Base-by-base conservation (phyloP, 2,888 invertebrate species). In the Morpho achilles region DNA sequence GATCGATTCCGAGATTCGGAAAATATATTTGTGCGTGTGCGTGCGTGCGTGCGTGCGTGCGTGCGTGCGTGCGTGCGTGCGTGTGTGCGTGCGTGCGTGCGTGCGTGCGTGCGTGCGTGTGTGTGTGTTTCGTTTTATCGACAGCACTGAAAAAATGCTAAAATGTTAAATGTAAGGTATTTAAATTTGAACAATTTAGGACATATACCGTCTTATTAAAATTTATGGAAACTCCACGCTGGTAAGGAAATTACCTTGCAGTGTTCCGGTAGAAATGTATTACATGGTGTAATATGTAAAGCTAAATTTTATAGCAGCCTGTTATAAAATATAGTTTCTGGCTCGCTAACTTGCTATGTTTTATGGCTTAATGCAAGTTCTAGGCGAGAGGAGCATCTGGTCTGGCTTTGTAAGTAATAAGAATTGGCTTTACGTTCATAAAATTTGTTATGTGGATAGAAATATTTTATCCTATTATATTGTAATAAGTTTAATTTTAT, bases 241-340 rank as follows among this genome's bases (percentile, higher is more conserved):
- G 40, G 53, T 46, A 22, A 53, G 53, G 53, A 53, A 53, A 53
- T 53, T 53, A 53, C 53, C 53, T 53, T 46, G 22, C 53, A 53
- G 50, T 57, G 57, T 57, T 57, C 47, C 42, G 43, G 16, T 47
- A 42, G 43, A 52, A 57, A 57, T 52, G 52, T 52, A 53, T 52
- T 51, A 51, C 41, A 43, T 8, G 52, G 47, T 42, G 32, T 43
- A 47, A 46, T 57, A 52, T 57, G 57, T 47, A 56, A 51, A 16
- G 51, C 47, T 52, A 52, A 50, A 42, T 52, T 46, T 48, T 57
- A 52, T 46, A 46, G 52, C 43, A 16, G 45, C 40, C 46, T 53
- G 48, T 52, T 57, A 48, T 57, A 57, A 57, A 52, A 57, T 57
- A 57, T 57, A 57, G 47, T 52, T 57, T 52, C 51, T 51, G 42